Percentiles rank a stretch among this genome's conserved stretches.
These are phyloP conservation scores for Willowsia nigromaculata DNA, from an alignment of 2,888 invertebrate species.

Conservation along the genomic window DNA sequence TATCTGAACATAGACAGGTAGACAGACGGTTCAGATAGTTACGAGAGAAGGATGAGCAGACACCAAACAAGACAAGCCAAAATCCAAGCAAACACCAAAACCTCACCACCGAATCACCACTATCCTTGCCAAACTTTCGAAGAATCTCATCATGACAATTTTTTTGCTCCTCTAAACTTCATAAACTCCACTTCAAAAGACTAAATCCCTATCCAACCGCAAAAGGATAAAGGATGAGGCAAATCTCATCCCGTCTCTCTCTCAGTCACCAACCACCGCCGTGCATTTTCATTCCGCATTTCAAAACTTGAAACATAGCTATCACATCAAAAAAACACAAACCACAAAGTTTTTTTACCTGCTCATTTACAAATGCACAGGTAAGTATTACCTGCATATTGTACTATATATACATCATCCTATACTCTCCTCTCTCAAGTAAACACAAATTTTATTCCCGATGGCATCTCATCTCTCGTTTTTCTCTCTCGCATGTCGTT, in stretches of 20 bases:
- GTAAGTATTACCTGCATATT: background rate
- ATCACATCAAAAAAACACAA: background rate
- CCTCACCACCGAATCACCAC: constrained; percentile 7
- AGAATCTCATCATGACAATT: constrained; percentile 42
- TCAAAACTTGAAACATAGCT: background rate
- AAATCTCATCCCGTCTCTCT: constrained; percentile 16
- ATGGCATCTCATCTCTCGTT: constrained; percentile 41
- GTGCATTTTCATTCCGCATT: background rate
- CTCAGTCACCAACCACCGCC: constrained; percentile 25
- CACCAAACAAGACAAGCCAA: background rate
- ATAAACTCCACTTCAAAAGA: constrained; percentile 9
- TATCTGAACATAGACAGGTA: background rate
- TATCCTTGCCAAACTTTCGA: constrained; percentile 41
- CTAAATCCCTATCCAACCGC: constrained; percentile 60
- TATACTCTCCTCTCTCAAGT: too few species aligned
- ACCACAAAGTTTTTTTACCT: background rate
- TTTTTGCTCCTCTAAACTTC: constrained; percentile 29
- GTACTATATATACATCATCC: background rate
- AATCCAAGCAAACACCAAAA: constrained; percentile 30
- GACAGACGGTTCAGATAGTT: background rate
- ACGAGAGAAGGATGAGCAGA: background rate
- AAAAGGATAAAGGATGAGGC: constrained; percentile 46
- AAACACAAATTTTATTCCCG: constrained; percentile 44
- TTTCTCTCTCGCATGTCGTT: background rate
- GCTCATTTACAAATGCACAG: background rate